Conservation (phyloP, 2,113 vertebrate species). For the Psilopogon haemacephalus region DNA sequence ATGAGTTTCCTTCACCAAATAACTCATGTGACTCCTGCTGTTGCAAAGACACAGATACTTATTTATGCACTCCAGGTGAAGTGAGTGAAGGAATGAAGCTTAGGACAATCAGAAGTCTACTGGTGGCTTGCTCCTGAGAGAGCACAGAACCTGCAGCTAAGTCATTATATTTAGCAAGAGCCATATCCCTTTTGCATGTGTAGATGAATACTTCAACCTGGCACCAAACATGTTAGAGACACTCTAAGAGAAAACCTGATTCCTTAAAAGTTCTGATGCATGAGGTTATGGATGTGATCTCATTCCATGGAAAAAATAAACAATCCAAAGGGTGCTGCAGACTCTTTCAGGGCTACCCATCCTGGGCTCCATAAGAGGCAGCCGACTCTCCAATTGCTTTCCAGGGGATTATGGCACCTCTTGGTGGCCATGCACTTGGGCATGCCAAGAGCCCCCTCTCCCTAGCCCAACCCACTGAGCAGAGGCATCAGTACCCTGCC, state of each 20-base stretch:
- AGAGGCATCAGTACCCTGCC: accelerated
- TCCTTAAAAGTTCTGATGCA: neutral
- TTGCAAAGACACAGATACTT: neutral
- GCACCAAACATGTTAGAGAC: neutral
- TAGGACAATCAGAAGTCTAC: neutral
- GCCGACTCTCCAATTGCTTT: neutral
- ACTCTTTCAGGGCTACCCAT: too few species aligned
- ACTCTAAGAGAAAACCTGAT: neutral
- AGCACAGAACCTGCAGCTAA: neutral
- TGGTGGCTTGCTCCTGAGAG: neutral
- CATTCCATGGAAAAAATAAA: neutral
- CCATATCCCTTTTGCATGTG: accelerated
- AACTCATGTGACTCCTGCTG: neutral
- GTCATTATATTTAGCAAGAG: neutral
- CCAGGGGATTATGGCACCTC: neutral
- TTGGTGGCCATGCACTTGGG: accelerated
- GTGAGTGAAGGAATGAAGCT: neutral
- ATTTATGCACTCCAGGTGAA: neutral
- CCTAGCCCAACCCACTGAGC: accelerated
- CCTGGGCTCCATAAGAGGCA: neutral
- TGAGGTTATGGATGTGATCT: accelerated
- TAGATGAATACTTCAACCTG: accelerated
- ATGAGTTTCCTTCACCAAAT: neutral
- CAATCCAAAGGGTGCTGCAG: neutral
- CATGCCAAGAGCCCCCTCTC: accelerated